Percentiles rank a stretch among this genome's conserved stretches.
Conservation (phyloP, 1,140 invertebrate species). For the Metopolophium dirhodum region DNA sequence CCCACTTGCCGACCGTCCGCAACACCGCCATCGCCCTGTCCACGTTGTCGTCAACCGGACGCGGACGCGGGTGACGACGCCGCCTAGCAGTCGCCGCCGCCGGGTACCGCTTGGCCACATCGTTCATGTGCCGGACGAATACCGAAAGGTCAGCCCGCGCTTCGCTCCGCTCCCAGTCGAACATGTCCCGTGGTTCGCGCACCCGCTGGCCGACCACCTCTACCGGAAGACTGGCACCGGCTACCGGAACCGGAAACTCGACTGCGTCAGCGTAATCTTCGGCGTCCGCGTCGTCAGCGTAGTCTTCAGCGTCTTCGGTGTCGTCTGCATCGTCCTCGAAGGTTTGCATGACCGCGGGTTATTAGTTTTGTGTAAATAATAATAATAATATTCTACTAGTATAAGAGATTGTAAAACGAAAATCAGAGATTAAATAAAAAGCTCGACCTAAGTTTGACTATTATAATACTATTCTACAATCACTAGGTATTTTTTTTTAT, state of each 20-base stretch:
- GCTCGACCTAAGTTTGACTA: too few relatives aligned
- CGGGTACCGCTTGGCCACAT: neutral
- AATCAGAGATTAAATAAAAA: neutral
- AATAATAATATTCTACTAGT: too few relatives aligned
- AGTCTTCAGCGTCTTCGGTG: too few relatives aligned
- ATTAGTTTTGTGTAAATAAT: too few relatives aligned
- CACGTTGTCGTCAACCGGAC: neutral
- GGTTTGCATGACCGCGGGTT: neutral
- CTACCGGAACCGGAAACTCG: neutral
- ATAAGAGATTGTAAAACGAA: neutral
- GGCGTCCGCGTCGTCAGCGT: neutral
- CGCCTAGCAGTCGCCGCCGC: too few relatives aligned
- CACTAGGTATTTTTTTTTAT: neutral
- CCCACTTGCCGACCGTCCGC: neutral
- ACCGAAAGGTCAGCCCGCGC: neutral
- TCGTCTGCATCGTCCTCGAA: neutral
- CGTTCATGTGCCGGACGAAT: neutral
- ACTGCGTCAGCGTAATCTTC: too few relatives aligned
- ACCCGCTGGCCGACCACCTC: neutral
- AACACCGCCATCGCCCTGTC: neutral
- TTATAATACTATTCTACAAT: too few relatives aligned
- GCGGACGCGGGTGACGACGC: too few relatives aligned
- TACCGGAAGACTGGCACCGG: neutral
- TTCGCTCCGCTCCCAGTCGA: neutral
- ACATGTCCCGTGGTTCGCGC: neutral